Evolutionary conservation across 2,888 invertebrate genomes (phyloP).

Genomic region (Ametastegia equiseti): DNA sequence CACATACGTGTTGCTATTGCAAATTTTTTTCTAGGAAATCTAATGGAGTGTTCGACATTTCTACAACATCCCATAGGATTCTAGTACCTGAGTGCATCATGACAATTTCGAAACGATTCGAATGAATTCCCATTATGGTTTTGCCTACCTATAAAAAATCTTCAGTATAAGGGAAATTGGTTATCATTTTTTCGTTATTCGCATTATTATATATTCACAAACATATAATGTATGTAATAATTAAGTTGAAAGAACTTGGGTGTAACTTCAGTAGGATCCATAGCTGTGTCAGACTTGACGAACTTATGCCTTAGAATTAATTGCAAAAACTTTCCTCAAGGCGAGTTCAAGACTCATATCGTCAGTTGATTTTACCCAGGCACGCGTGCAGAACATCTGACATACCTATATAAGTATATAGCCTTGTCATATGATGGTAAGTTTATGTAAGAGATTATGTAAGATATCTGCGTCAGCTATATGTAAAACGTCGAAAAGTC

Average conservation of each 20-base stretch:
- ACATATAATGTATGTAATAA: too few species aligned
- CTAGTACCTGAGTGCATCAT: too few species aligned
- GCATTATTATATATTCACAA: too few species aligned
- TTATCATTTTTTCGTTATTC: too few species aligned
- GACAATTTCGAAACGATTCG: too few species aligned
- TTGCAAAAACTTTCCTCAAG: not conserved
- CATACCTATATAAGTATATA: too few species aligned
- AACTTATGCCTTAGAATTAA: not conserved
- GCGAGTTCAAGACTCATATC: not conserved
- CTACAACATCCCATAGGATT: too few species aligned
- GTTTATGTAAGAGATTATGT: not conserved
- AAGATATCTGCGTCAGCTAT: not conserved
- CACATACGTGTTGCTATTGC: not conserved
- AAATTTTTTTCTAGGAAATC: not conserved
- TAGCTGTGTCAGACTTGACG: not conserved
- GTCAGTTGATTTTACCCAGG: not conserved
- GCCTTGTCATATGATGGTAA: not conserved
- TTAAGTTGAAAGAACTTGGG: too few species aligned
- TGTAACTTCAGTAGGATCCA: not conserved
- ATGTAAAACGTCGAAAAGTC: not conserved
- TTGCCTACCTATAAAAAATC: too few species aligned
- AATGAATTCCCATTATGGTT: too few species aligned
- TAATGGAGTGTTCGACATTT: not conserved
- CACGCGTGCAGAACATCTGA: not conserved
- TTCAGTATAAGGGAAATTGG: too few species aligned